These are phyloP conservation scores for Xiphophorus birchmanni DNA, from an alignment of 2,797 vertebrate species.

Conservation along the genomic window DNA sequence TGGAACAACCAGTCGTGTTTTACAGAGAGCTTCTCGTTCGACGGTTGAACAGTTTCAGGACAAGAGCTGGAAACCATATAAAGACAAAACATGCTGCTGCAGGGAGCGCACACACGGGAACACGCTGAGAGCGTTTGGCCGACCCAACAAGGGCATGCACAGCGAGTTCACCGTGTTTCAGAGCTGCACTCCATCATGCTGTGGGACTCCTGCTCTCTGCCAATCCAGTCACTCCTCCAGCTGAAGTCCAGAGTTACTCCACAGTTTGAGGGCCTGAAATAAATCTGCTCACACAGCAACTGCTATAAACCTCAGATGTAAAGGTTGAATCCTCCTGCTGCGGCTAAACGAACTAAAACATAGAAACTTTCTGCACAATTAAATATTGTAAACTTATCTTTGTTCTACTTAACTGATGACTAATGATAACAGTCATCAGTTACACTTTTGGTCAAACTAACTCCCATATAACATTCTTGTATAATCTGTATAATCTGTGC, in stretches of 20 bases:
- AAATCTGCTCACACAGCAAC: not conserved
- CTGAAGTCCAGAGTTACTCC: not conserved
- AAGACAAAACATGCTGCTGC: slow-evolving; percentile 71
- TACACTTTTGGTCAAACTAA: not conserved
- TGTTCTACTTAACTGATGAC: not conserved
- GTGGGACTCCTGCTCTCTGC: slow-evolving; percentile 16
- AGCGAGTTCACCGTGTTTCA: slow-evolving; percentile 16
- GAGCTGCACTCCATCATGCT: slow-evolving; percentile 12
- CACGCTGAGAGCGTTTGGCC: slow-evolving; percentile 15
- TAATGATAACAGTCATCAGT: not conserved
- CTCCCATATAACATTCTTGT: no score
- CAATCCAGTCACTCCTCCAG: not conserved
- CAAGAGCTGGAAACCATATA: slow-evolving; percentile 64
- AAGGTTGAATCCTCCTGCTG: not conserved
- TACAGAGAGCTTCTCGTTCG: not conserved
- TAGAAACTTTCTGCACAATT: not conserved
- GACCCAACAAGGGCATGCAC: slow-evolving; percentile 55
- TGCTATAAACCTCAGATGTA: not conserved
- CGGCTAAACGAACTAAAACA: not conserved
- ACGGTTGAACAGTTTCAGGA: slow-evolving; percentile 42
- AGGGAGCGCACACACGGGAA: slow-evolving; percentile 19
- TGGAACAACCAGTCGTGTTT: not conserved
- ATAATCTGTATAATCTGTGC: no score
- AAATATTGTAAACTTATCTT: not conserved
- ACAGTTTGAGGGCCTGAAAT: not conserved